A percentile compares a stretch with the other conserved stretches of the same genome.
Evolutionary conservation across 2,113 vertebrate species (phyloP).

Genomic region (Scomber colias): DNA sequence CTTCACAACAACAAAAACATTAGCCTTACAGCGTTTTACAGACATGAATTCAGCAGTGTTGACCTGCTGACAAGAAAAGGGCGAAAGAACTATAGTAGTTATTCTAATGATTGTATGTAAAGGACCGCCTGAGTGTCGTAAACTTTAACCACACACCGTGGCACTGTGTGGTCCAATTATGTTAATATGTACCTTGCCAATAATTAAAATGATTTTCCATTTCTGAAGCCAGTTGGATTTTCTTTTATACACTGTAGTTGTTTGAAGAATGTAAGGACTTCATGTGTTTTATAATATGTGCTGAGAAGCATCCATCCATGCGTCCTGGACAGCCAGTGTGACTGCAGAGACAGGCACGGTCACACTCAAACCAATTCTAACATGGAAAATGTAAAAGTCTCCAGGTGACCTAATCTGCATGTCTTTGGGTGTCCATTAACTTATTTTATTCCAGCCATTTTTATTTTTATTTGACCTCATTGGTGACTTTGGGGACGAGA

Average conservation of each 20-base stretch:
- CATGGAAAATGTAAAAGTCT: neutral
- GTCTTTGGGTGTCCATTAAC: too few species aligned
- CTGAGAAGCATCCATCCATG: too few species aligned
- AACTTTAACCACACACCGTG: neutral
- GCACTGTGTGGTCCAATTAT: neutral
- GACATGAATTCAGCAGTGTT: constrained; percentile 6
- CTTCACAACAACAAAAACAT: constrained; percentile 57
- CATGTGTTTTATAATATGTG: too few species aligned
- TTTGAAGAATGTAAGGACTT: too few species aligned
- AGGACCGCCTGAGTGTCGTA: neutral
- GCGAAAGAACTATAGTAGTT: neutral
- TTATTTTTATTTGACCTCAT: neutral
- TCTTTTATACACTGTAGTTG: neutral
- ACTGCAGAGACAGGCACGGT: too few species aligned
- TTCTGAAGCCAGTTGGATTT: neutral
- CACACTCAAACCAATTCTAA: neutral
- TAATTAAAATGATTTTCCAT: neutral
- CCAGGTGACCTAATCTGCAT: neutral
- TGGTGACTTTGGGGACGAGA: neutral
- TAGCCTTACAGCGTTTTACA: constrained; percentile 20
- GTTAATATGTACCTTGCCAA: neutral
- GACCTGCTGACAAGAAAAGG: constrained; percentile 22
- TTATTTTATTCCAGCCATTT: too few species aligned
- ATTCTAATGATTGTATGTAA: neutral
- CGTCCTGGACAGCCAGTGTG: too few species aligned